Conservation (phyloP, 2,113 vertebrate species). For the Hippocampus guttulatus region DNA sequence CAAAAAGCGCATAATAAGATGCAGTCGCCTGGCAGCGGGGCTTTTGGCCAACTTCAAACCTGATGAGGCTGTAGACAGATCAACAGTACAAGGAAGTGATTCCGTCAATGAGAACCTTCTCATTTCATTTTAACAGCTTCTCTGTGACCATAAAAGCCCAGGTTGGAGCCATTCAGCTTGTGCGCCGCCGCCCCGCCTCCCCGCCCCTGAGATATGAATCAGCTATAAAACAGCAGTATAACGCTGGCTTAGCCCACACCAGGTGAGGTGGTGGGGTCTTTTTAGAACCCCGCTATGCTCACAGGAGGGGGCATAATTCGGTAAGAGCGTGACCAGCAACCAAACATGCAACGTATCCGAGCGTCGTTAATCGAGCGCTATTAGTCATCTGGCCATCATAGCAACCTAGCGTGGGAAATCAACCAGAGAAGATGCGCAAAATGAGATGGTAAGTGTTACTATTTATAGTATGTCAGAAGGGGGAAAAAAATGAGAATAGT, state of each 20-base stretch:
- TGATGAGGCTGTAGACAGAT: background rate
- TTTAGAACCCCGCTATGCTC: constrained; percentile 43
- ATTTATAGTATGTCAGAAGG: constrained; percentile 29
- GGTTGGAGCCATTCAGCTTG: constrained; percentile 34
- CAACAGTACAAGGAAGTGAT: constrained; percentile 30
- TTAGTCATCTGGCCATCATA: constrained; percentile 46
- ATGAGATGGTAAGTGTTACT: constrained; percentile 28
- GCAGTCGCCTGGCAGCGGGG: constrained; percentile 43
- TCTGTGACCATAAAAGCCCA: constrained; percentile 47
- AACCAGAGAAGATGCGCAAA: constrained; percentile 24
- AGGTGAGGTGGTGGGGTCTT: constrained; percentile 32
- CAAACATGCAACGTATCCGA: constrained; percentile 22
- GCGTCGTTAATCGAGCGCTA: constrained; percentile 32
- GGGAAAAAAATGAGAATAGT: constrained; percentile 30
- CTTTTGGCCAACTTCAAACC: background rate
- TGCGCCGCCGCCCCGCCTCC: constrained; percentile 21
- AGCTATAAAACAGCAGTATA: constrained; percentile 58
- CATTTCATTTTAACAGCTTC: constrained; percentile 51
- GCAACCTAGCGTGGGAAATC: constrained; percentile 37
- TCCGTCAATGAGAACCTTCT: constrained; percentile 40
- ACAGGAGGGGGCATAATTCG: constrained; percentile 51
- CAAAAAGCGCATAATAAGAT: constrained; percentile 5
- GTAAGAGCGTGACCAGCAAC: constrained; percentile 48
- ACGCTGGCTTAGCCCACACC: constrained; percentile 11
- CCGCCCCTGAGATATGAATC: constrained; percentile 59